phyloP scores from a whole-genome alignment of 2,113 vertebrate genomes.

The Oryzias javanicus region DNA sequence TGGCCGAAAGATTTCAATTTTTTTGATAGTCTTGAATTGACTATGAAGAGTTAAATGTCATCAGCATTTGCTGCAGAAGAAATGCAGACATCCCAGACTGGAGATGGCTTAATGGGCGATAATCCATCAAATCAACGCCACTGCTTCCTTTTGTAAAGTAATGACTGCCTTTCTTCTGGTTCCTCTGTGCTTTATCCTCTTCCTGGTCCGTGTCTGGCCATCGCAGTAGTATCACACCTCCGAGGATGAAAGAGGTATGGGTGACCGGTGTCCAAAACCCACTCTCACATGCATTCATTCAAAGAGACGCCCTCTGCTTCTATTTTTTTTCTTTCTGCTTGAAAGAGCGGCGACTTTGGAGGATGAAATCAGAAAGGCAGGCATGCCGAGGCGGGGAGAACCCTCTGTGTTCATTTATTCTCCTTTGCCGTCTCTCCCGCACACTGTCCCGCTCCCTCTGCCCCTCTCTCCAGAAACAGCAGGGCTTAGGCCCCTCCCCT shows the following conservation, averaged over 20 bases:
- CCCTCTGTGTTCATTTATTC: constrained; percentile 57
- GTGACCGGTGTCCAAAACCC: constrained; percentile 34
- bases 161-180: constrained; percentile 25
- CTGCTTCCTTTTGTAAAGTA: constrained; percentile 30
- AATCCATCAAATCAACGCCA: constrained; percentile 40
- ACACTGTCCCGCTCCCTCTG: constrained; percentile 43
- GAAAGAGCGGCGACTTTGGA: constrained; percentile 36
- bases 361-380: constrained; percentile 54
- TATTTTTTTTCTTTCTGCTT: constrained; percentile 17
- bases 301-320: constrained; percentile 16
- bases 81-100: constrained; percentile 14
- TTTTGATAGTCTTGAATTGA: constrained; percentile 34
- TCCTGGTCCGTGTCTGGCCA: constrained; percentile 42
- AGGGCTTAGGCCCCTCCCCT: constrained; percentile 64
- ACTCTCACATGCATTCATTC: constrained; percentile 12
- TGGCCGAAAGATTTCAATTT: constrained; percentile 42
- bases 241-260: constrained; percentile 30
- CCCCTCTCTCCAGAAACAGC: constrained; percentile 68
- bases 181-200: constrained; percentile 27
- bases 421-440: constrained; percentile 47
- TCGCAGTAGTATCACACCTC: constrained; percentile 39
- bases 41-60: constrained; percentile 53
- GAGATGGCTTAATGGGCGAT: constrained; percentile 29
- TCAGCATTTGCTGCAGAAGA: constrained; percentile 58
- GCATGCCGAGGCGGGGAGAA: constrained; percentile 57